Evolutionary conservation across 2,888 invertebrate species (phyloP).

Genomic region (Gandaritis pyraliata): DNA sequence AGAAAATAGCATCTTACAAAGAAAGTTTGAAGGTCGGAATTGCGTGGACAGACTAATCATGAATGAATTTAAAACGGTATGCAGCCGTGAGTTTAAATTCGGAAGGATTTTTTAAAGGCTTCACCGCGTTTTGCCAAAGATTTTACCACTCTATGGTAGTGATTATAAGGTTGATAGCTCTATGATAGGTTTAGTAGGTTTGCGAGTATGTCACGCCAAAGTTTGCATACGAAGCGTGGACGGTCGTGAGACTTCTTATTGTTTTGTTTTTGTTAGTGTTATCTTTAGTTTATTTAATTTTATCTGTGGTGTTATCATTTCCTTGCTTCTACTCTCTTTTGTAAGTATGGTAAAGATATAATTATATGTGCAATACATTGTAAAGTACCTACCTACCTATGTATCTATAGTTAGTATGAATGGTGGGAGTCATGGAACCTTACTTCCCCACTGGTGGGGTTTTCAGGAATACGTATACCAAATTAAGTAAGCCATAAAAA

Average conservation of each 20-base stretch:
- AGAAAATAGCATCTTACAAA: constrained; percentile 37
- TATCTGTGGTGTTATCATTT: no score
- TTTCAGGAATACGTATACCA: no score
- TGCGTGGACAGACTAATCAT: constrained; percentile 50
- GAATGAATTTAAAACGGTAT: constrained; percentile 73
- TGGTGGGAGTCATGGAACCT: no score
- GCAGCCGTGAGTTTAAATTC: constrained; percentile 66
- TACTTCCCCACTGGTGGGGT: no score
- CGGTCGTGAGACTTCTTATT: constrained; percentile 56
- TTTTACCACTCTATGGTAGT: constrained; percentile 23
- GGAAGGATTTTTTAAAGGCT: constrained; percentile 60
- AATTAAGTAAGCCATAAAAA: no score
- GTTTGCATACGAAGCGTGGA: constrained; percentile 54
- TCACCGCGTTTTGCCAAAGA: constrained; percentile 29
- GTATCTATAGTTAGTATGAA: neutral
- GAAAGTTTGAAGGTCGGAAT: constrained; percentile 56
- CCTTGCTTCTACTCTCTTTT: constrained; percentile 64
- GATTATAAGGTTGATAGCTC: constrained; percentile 36
- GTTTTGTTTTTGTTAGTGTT: constrained; percentile 51
- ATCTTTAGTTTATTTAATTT: no score
- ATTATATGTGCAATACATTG: no score
- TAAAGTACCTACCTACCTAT: neutral
- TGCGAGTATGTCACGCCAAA: constrained; percentile 54
- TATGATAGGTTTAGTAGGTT: constrained; percentile 47
- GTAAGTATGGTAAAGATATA: constrained; percentile 22